phyloP scores from a whole-genome alignment of 1,140 invertebrate species.

The Proctacanthus coquilletti region DNA sequence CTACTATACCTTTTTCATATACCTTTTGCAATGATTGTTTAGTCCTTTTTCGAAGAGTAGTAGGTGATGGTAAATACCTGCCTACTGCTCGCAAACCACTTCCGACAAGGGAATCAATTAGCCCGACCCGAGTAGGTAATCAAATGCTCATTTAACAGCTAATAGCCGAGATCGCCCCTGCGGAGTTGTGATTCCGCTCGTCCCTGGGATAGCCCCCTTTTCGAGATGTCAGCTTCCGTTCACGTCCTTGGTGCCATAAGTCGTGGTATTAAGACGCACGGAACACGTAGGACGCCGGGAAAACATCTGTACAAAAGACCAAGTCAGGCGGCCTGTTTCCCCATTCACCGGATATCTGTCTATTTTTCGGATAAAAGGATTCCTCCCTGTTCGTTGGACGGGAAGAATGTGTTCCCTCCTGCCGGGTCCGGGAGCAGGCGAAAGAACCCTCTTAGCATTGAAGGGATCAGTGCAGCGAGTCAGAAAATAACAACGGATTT shows the following conservation, averaged over 20 bases:
- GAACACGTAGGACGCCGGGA: constrained; percentile 7
- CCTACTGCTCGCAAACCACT: background rate
- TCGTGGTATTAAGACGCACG: constrained; percentile 29
- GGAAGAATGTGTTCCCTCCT: background rate
- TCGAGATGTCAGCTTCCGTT: constrained; percentile 16
- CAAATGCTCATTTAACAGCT: constrained; percentile 30
- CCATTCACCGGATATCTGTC: background rate
- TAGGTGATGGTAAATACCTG: too few relatives aligned
- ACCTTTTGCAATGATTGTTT: background rate
- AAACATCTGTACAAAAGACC: constrained; percentile 1
- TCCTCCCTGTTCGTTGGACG: background rate
- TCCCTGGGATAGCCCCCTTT: constrained; percentile 12
- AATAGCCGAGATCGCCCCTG: constrained; percentile 17
- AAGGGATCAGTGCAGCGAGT: constrained; percentile 31
- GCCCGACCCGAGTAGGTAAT: background rate
- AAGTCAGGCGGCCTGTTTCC: background rate
- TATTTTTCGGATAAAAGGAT: background rate
- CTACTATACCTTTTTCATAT: background rate
- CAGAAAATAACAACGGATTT: constrained; percentile 34
- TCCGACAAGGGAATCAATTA: background rate
- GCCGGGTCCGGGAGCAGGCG: background rate
- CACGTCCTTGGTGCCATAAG: constrained; percentile 30
- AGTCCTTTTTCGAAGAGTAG: too few relatives aligned
- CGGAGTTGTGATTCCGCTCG: background rate
- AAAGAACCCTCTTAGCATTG: background rate